Percentiles rank a stretch among this genome's conserved stretches.
These are phyloP conservation scores for Drosophila varians DNA, from an alignment of 1,140 invertebrate species.

Conservation along the genomic window DNA sequence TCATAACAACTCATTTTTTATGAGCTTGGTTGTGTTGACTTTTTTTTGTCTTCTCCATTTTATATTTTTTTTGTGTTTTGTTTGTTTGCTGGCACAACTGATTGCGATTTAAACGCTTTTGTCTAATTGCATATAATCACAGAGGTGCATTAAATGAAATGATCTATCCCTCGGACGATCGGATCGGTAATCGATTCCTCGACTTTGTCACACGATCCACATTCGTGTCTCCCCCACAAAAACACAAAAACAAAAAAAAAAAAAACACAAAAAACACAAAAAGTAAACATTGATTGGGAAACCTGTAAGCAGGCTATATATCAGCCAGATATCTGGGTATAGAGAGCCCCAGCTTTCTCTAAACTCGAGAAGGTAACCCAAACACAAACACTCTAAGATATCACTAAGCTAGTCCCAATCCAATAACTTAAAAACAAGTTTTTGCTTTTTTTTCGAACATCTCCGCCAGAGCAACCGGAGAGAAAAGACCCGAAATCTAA, in stretches of 20 bases:
- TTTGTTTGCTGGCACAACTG: constrained; percentile 41
- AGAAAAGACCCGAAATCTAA: constrained; percentile 62
- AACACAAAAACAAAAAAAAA: constrained; percentile 4
- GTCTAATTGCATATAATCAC: constrained; percentile 77
- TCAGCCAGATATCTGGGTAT: constrained; percentile 61
- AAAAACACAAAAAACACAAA: not conserved
- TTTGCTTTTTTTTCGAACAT: constrained; percentile 16
- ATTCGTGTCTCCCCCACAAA: constrained; percentile 45
- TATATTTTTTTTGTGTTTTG: constrained; percentile 5
- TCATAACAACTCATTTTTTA: constrained; percentile 71
- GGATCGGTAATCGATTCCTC: constrained; percentile 47
- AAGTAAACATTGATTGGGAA: constrained; percentile 38
- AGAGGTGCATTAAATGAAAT: constrained; percentile 21
- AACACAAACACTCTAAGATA: constrained; percentile 31
- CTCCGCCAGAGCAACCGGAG: constrained; percentile 13
- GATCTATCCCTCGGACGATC: constrained; percentile 23
- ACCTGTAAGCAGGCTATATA: constrained; percentile 68
- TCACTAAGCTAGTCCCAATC: constrained; percentile 43
- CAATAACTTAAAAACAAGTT: constrained; percentile 81
- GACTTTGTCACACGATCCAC: constrained; percentile 73
- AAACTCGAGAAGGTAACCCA: constrained; percentile 42
- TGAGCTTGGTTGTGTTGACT: constrained; percentile 41
- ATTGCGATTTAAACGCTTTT: constrained; percentile 71
- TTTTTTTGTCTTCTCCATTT: constrained; percentile 11
- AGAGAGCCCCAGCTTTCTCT: constrained; percentile 65